Conservation (phyloP, 2,797 vertebrate genomes). For the Triplophysa yarkandensis region DNA sequence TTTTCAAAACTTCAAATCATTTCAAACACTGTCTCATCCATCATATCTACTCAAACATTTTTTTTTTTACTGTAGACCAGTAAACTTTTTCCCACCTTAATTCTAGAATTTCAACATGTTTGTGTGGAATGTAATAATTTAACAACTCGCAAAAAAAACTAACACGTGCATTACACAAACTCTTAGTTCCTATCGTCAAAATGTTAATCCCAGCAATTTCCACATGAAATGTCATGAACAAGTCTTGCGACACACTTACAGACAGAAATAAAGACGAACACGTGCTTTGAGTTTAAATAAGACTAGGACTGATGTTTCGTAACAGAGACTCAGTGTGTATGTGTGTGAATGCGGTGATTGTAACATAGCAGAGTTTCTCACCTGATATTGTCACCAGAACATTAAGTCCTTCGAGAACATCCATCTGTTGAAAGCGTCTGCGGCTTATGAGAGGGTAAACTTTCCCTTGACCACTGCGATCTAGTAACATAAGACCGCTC, state of each 20-base stretch:
- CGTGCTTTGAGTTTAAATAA: neutral
- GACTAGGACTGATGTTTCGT: neutral
- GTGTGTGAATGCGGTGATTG: too few species aligned
- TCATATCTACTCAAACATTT: neutral
- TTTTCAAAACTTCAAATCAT: neutral
- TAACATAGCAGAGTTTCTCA: constrained; percentile 57
- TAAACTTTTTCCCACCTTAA: too few species aligned
- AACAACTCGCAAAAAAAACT: too few species aligned
- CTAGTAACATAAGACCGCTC: constrained; percentile 96
- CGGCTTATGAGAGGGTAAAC: constrained; percentile 96
- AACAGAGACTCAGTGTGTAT: neutral
- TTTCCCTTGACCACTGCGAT: constrained; percentile 96
- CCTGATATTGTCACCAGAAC: constrained; percentile 98
- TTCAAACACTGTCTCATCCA: neutral
- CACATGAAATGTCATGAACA: neutral
- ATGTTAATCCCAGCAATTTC: neutral
- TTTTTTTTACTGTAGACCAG: neutral
- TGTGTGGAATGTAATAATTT: too few species aligned
- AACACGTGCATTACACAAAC: too few species aligned
- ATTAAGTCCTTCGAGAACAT: constrained; percentile 95
- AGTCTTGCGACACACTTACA: neutral
- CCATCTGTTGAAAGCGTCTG: constrained; percentile 97
- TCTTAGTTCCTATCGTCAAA: too few species aligned
- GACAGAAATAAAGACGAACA: neutral
- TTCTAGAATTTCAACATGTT: too few species aligned